Base-by-base conservation (phyloP, 1,140 invertebrate genomes). In the Sycophila sp. region DNA sequence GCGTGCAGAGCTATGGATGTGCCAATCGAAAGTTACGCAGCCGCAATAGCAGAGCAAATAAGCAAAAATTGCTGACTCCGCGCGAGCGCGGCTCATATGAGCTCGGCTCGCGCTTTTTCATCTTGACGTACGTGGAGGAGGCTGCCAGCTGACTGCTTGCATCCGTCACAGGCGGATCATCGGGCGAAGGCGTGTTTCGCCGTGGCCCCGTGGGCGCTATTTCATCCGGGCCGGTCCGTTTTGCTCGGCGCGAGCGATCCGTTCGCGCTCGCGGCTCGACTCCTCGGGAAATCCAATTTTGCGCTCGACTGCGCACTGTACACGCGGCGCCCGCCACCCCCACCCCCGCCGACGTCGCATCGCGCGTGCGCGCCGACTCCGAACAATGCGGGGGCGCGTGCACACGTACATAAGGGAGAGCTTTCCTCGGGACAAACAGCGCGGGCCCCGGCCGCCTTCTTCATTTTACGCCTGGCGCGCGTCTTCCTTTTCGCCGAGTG, bases 261-360 rank as follows among this genome's bases (percentile, higher is more conserved):
- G 59, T 68, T 72, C 49, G 70, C 62, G 47, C 58, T 34, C 38
- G 4, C 45, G 42, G 38, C 40, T 62, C 45, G 42, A 42, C 40
- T 62, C 49, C 66, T 77, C 55, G 70, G 28, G 56, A 75, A 78
- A 80, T 79, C 77, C 79, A 80, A 80, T 80, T 78, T 77, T 62
- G 75, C 77, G 78, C 73, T 75, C 63, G 73, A 73, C 68, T 74
- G 78, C 75, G 55, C 47, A 22, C 11, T 28, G 30, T 71, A 53
- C 47, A 67, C 63, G 34, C 36, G 42, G 42, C 19, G 19, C n/a
- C n/a, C n/a, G n/a, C n/a, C n/a, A n/a, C n/a, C n/a, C n/a, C n/a
- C n/a, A n/a, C n/a, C 19, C 42, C 32, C 32, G 58, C 17, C 13
- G 19, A 36, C n/a, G 47, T 34, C 15, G 19, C 24, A 28, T 8